Evolutionary conservation across 2,797 vertebrate genomes (phyloP).

Genomic region (Ctenopoma kingsleyae): DNA sequence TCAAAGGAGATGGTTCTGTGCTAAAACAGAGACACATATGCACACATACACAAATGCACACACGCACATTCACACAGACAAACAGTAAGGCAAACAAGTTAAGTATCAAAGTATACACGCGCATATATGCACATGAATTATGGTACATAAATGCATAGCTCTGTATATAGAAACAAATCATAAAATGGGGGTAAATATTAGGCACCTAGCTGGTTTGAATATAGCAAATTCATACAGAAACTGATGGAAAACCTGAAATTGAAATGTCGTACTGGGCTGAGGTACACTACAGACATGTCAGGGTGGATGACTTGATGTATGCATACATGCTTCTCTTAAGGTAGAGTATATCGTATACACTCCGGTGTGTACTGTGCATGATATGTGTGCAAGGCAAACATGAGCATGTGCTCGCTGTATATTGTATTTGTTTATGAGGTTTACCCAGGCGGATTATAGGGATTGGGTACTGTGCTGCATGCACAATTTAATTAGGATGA

Average conservation of each 20-base stretch:
- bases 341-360: not conserved
- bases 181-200: not conserved
- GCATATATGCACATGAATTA: not conserved
- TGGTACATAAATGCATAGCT: not conserved
- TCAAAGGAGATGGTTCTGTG: constrained; percentile 78
- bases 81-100: not conserved
- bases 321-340: constrained; percentile 21
- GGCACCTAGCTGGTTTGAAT: constrained; percentile 12
- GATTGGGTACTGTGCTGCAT: constrained; percentile 42
- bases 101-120: constrained; percentile 8
- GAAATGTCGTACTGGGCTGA: constrained; percentile 50
- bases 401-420: constrained; percentile 8
- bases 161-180: constrained; percentile 1
- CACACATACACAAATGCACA: constrained; percentile 29
- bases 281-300: constrained; percentile 7
- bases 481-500: constrained; percentile 73
- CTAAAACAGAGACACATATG: constrained; percentile 46
- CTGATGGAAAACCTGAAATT: constrained; percentile 52
- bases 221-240: constrained; percentile 49
- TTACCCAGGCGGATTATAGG: constrained; percentile 53
- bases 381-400: constrained; percentile 13
- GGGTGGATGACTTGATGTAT: constrained; percentile 36
- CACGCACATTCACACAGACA: not conserved
- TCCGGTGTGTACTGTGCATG: constrained; percentile 4
- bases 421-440: constrained; percentile 47